phyloP scores from a whole-genome alignment of 2,113 vertebrate genomes.

The Trematomus loennbergii region DNA sequence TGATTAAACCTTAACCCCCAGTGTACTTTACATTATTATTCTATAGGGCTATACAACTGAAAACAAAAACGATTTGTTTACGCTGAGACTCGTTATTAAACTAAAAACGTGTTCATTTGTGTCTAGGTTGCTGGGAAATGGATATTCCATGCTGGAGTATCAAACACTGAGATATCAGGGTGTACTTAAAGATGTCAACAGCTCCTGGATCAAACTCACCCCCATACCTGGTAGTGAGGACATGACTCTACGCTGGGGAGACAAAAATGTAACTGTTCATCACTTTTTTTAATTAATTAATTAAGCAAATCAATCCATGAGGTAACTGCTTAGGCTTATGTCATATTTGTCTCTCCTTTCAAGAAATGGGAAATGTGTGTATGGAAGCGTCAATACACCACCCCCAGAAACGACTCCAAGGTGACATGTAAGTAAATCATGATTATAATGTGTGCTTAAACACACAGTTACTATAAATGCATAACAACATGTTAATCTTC shows the following conservation, averaged over 20 bases:
- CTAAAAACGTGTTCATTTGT: slow-evolving; percentile 8
- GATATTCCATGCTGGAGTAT: slow-evolving; percentile 33
- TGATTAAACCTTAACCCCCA: background rate
- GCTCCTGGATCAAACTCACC: slow-evolving; percentile 39
- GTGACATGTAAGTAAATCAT: slow-evolving; percentile 48
- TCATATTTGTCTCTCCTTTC: background rate
- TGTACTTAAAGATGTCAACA: background rate
- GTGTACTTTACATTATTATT: background rate
- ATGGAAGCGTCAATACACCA: background rate
- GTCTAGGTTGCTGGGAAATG: slow-evolving; percentile 61
- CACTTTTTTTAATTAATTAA: background rate
- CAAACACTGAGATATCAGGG: background rate
- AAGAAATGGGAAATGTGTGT: slow-evolving; percentile 44
- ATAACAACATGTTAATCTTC: background rate
- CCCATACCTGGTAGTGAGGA: slow-evolving; percentile 3
- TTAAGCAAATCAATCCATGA: background rate
- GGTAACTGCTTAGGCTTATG: background rate
- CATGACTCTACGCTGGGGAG: background rate
- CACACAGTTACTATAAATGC: background rate
- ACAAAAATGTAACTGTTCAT: slow-evolving; percentile 45
- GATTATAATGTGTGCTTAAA: background rate
- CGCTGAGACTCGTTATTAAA: background rate
- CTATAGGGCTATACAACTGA: background rate
- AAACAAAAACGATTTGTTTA: background rate
- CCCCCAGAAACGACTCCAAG: background rate